These are phyloP conservation scores for Actenoides lindsayi DNA, from an alignment of 2,113 vertebrate genomes.

Conservation along the genomic window DNA sequence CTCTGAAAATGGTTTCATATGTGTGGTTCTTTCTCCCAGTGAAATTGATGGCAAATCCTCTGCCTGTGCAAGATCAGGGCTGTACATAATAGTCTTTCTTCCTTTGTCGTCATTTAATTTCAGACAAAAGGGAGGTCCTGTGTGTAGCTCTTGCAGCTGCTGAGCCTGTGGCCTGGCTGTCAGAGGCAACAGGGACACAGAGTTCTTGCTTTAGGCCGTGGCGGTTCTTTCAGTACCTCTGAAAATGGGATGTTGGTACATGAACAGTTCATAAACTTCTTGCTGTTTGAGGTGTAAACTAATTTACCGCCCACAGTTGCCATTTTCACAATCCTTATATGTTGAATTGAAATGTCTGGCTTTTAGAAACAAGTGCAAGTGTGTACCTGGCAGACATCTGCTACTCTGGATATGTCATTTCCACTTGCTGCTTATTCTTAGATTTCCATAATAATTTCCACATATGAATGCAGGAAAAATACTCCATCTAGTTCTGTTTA, in stretches of 20 bases:
- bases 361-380: neutral
- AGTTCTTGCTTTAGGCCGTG: neutral
- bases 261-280: neutral
- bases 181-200: neutral
- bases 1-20: neutral
- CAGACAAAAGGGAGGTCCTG: fast-evolving
- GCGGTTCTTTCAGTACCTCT: neutral
- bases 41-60: neutral
- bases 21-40: neutral
- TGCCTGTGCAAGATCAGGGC: neutral
- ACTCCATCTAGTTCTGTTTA: slow-evolving; percentile 15
- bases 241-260: neutral
- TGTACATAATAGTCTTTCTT: fast-evolving
- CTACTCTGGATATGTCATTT: slow-evolving; percentile 9
- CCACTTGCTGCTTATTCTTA: slow-evolving; percentile 20
- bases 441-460: slow-evolving; percentile 61
- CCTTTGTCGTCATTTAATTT: neutral
- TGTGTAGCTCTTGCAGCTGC: neutral
- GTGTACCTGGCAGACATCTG: slow-evolving; percentile 30
- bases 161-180: neutral
- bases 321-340: neutral
- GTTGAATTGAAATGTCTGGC: neutral
- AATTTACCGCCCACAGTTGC: slow-evolving; percentile 8
- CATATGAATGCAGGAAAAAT: slow-evolving; percentile 40
- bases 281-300: slow-evolving; percentile 18